Conservation (phyloP, 2,888 invertebrate genomes). For the Diaperis boleti region DNA sequence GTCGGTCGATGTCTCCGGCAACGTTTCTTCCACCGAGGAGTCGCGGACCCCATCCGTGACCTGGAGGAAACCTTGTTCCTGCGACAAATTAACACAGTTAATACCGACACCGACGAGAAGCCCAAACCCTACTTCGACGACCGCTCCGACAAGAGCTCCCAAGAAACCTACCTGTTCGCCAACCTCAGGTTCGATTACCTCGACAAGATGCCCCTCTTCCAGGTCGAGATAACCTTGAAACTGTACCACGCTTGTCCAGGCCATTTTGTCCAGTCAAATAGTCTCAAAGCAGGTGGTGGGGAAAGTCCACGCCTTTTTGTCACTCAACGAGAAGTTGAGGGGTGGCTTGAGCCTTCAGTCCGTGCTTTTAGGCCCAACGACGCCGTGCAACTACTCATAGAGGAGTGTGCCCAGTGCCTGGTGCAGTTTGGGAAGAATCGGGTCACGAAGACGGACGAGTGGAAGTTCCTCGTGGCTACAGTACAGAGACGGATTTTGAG, state of each 20-base stretch:
- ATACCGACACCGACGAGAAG: constrained; percentile 53
- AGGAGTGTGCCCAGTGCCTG: constrained; percentile 73
- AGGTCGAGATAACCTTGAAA: constrained; percentile 61
- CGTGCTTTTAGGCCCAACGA: constrained; percentile 68
- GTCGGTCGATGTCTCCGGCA: no score
- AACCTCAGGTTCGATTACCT: constrained; percentile 66
- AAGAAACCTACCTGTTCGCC: constrained; percentile 65
- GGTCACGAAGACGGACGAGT: constrained; percentile 64
- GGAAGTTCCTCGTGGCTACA: constrained; percentile 64
- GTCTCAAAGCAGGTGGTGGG: constrained; percentile 70
- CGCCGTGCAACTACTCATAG: constrained; percentile 70
- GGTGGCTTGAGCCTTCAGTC: constrained; percentile 70
- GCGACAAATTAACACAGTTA: constrained; percentile 21
- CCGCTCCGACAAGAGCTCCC: constrained; percentile 40
- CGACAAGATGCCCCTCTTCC: constrained; percentile 68
- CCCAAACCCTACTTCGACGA: constrained; percentile 45
- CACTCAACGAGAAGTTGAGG: constrained; percentile 69
- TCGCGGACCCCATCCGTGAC: no score
- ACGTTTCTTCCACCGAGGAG: no score
- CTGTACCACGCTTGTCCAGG: constrained; percentile 65
- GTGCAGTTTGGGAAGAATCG: constrained; percentile 74
- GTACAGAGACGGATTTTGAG: constrained; percentile 64
- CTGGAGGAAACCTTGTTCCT: no score
- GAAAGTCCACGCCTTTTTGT: constrained; percentile 74
- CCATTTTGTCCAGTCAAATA: constrained; percentile 71